Evolutionary conservation across 2,888 invertebrate species (phyloP).

Genomic region (Drosophila aldrichi): DNA sequence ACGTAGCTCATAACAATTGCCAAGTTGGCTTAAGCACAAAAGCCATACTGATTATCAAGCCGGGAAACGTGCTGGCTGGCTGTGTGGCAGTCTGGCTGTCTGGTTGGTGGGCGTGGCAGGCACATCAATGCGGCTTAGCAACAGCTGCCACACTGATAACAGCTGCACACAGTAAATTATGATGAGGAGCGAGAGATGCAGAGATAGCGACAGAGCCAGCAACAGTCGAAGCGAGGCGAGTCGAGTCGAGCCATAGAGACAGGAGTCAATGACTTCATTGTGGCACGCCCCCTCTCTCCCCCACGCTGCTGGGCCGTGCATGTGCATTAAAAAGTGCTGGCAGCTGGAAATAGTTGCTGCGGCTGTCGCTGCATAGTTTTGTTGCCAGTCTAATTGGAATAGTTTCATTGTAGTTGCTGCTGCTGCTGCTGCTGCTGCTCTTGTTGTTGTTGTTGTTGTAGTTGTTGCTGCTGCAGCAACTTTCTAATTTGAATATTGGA

Average conservation of each 20-base stretch:
- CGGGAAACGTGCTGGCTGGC: slow-evolving; percentile 6
- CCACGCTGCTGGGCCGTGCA: slow-evolving; percentile 33
- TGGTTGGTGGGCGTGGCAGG: slow-evolving; percentile 50
- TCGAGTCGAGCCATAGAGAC: slow-evolving; percentile 45
- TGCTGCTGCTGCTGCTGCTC: not conserved
- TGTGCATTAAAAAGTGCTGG: slow-evolving; percentile 72
- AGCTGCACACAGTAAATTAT: slow-evolving; percentile 63
- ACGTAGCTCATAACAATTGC: slow-evolving; percentile 62
- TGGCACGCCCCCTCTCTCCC: slow-evolving; percentile 40
- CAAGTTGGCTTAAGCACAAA: slow-evolving; percentile 67
- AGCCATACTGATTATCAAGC: slow-evolving; percentile 56
- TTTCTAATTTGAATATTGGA: slow-evolving; percentile 72
- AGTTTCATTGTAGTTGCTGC: slow-evolving; percentile 64
- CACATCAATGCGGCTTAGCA: slow-evolving; percentile 77
- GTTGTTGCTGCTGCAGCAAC: slow-evolving; percentile 31
- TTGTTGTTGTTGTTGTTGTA: not conserved
- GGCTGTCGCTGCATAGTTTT: slow-evolving; percentile 73
- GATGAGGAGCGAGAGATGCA: slow-evolving; percentile 54
- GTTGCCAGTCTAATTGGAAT: slow-evolving; percentile 73
- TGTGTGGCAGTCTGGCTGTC: not conserved
- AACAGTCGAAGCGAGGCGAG: not conserved
- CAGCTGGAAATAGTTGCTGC: slow-evolving; percentile 71
- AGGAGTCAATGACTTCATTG: slow-evolving; percentile 79
- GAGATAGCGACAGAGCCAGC: slow-evolving; percentile 33
- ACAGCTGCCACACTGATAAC: slow-evolving; percentile 70